Conservation (phyloP, 2,113 vertebrate species). For the Pelecanoides urinatrix region DNA sequence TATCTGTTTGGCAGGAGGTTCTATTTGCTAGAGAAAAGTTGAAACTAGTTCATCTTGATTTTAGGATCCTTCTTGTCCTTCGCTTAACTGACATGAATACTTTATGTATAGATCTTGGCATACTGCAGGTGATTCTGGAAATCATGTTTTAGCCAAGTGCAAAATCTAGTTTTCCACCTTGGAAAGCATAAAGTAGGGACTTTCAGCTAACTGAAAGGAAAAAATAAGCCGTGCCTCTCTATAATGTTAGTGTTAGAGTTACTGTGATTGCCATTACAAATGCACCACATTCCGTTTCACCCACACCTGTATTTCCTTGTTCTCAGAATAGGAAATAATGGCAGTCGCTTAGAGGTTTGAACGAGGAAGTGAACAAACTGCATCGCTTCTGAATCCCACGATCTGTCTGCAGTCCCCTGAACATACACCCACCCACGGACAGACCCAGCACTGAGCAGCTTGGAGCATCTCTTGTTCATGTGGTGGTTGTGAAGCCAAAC, state of each 20-base stretch:
- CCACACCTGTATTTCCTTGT: neutral
- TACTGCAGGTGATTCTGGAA: neutral
- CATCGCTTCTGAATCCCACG: accelerated
- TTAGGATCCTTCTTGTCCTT: neutral
- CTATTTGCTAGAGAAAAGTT: neutral
- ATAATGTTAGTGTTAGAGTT: neutral
- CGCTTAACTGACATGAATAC: neutral
- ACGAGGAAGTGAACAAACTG: neutral
- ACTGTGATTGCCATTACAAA: neutral
- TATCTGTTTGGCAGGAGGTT: neutral
- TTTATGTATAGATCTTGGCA: neutral
- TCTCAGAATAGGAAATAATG: neutral
- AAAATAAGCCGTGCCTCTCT: neutral
- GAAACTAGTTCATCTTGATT: neutral
- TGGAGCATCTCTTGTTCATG: neutral
- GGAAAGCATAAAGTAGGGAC: neutral
- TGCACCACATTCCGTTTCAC: neutral
- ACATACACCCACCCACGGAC: neutral
- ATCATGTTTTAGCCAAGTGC: neutral
- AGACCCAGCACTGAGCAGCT: neutral
- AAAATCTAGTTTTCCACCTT: neutral
- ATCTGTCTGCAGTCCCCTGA: neutral
- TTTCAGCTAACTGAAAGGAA: neutral
- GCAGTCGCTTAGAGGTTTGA: neutral
- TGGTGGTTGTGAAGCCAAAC: neutral